Base-by-base conservation (phyloP, 2,888 invertebrate species). In the Euphydryas editha region DNA sequence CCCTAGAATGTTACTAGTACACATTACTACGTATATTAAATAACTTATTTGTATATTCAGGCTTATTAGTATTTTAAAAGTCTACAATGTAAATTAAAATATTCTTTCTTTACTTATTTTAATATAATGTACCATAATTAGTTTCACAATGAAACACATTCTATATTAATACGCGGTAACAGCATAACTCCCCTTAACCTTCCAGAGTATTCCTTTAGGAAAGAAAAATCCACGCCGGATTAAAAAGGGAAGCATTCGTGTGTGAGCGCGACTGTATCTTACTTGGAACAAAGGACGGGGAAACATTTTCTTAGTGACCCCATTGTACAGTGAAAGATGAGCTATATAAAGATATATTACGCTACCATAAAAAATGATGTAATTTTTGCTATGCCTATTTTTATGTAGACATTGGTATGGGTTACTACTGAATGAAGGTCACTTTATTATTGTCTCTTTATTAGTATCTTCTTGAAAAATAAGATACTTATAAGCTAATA, bases 251-350 rank as follows among this genome's bases (percentile, higher is more conserved):
- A 72, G 82, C 91, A 84, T 76, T 81, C 88, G 85, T 90, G 91
- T 91, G 90, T 90, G 90, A 90, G 86, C 87, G 84, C 79, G 75
- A 83, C 84, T 87, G 90, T 89, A 88, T 91, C 90, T 89, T 78
- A 78, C 78, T 63, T 72, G 75, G 86, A 84, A 90, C 90, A 90
- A 90, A 88, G 86, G 83, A 84, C 73, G 81, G 83, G 83, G 83
- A 84, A 86, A 86, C 85, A 89, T 87, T 88, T 81, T 83, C 82
- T 78, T 80, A 71, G 78, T 70, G 77, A 62, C 62, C 47, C 18
- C 39, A 55, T 21, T 0, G 3, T 59, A 68, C 70, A 84, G 24
- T 72, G 17, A 0, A 17, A 78, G 82, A 75, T 76, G 65, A 61
- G 62, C 57, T 65, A 62, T 59, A 51, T 44, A 2, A 55, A 17